These are phyloP conservation scores for Adineta ricciae DNA, from an alignment of 2,888 invertebrate genomes.

Conservation along the genomic window DNA sequence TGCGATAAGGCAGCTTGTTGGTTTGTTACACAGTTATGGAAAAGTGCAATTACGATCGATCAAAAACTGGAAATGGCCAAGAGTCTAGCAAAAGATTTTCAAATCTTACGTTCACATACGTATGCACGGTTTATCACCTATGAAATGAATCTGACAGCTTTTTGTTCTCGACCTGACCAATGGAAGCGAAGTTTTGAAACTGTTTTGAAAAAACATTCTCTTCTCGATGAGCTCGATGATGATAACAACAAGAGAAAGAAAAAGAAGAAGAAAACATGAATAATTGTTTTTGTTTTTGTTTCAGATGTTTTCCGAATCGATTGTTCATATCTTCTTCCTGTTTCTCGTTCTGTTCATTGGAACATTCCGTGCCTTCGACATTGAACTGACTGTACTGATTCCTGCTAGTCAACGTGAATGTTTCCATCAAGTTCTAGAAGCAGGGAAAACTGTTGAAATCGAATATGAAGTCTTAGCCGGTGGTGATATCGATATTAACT, in stretches of 20 bases:
- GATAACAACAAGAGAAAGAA: neutral
- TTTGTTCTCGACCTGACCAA: neutral
- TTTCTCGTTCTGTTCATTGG: neutral
- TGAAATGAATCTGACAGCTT: slow-evolving; percentile 9
- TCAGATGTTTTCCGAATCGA: neutral
- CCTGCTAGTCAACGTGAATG: slow-evolving; percentile 28
- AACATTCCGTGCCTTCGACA: neutral
- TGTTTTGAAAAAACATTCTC: neutral
- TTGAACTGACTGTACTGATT: slow-evolving; percentile 25
- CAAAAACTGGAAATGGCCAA: neutral
- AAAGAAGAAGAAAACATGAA: neutral
- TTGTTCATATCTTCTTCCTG: neutral
- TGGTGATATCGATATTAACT: slow-evolving; percentile 30
- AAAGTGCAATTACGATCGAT: neutral
- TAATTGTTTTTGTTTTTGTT: neutral
- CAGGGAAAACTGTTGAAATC: slow-evolving; percentile 15
- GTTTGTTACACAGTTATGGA: neutral
- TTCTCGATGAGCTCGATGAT: neutral
- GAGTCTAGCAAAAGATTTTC: neutral
- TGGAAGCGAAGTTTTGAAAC: neutral
- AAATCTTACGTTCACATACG: neutral
- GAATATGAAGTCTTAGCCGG: slow-evolving; percentile 31
- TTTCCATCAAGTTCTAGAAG: slow-evolving; percentile 27
- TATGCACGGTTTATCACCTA: neutral
- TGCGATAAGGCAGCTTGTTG: neutral